These are phyloP conservation scores for Odontomachus brunneus DNA, from an alignment of 1,140 invertebrate genomes.

Conservation along the genomic window DNA sequence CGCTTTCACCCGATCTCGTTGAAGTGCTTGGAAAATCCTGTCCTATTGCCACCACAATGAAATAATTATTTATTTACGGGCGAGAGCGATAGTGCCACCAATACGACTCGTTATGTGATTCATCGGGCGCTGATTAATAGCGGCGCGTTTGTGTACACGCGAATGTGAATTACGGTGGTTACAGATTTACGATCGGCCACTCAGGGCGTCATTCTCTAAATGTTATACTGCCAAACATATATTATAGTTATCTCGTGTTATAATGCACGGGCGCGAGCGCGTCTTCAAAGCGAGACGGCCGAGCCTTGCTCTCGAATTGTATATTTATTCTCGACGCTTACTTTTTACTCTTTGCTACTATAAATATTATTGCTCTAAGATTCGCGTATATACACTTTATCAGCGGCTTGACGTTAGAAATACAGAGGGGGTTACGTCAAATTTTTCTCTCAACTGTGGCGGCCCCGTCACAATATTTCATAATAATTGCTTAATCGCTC, in stretches of 20 bases:
- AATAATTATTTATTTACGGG: background rate
- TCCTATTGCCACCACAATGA: background rate
- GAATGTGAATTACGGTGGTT: background rate
- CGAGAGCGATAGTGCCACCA: background rate
- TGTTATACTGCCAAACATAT: background rate
- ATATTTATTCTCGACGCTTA: constrained; percentile 67
- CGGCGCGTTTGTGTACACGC: background rate
- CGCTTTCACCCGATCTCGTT: background rate
- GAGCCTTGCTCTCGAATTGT: constrained; percentile 47
- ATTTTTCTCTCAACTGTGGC: constrained; percentile 57
- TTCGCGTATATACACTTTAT: constrained; percentile 62
- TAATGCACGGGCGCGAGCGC: background rate
- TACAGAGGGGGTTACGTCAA: constrained; percentile 21
- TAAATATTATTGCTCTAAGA: constrained; percentile 68
- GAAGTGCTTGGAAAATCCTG: background rate
- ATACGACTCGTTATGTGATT: background rate
- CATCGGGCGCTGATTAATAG: background rate
- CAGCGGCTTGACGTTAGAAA: constrained; percentile 51
- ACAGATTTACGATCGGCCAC: constrained; percentile 4
- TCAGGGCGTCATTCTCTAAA: background rate
- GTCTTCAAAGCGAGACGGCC: background rate
- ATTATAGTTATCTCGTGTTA: background rate
- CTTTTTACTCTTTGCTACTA: constrained; percentile 65
- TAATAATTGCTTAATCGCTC: constrained; percentile 29
- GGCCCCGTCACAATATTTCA: constrained; percentile 40